Evolutionary conservation across 2,888 invertebrate species (phyloP), one percentile per base, ranked within the genome.

Genomic region (Torymus texanus): DNA sequence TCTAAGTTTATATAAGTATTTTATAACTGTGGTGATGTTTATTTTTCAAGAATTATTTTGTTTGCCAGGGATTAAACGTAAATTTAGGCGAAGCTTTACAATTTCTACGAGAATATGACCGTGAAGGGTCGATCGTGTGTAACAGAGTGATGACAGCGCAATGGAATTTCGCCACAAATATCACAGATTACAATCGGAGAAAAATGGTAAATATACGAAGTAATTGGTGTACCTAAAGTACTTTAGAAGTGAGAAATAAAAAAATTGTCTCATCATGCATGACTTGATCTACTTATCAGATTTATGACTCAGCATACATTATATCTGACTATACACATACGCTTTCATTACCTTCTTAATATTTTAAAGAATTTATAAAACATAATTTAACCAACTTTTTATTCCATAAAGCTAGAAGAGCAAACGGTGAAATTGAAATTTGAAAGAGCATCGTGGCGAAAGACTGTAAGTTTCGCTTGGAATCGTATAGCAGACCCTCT

Each of bases 81-180:
- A 94, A 94, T 85, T 90, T 93, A 13, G 93, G 92, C 1, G 95
- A 95, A 85, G 94, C 95, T 0, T 90, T 93, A 21, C 94, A 94
- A 86, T 95, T 95, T 86, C 92, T 95, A 0, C 91, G 93, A 4
- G 95, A 95, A 87, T 95, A 94, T 84, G 94, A 95, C 85, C 91
- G 92, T 24, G 95, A 95, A 88, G 95, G 95, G 0, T 93, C 94
- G 0, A 92, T 92, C 65, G 94, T 94, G 92, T 95, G 95, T 86
- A 94, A 94, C 87, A 92, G 92, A 82, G 94, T 95, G 2, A 94
- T 93, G 70, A 93, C 92, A 83, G 93, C 94, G 0, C 94, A 95
- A 86, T 95, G 95, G 95, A 92, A 92, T 76, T 95, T 94, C 86
- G 94, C 94, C 10, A 95, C 95, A 8, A 95, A 95, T 88, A 94